A percentile compares a stretch with the other conserved stretches of the same genome.
Evolutionary conservation across 2,888 invertebrate genomes (phyloP).

Genomic region (Heliothis peltigera): DNA sequence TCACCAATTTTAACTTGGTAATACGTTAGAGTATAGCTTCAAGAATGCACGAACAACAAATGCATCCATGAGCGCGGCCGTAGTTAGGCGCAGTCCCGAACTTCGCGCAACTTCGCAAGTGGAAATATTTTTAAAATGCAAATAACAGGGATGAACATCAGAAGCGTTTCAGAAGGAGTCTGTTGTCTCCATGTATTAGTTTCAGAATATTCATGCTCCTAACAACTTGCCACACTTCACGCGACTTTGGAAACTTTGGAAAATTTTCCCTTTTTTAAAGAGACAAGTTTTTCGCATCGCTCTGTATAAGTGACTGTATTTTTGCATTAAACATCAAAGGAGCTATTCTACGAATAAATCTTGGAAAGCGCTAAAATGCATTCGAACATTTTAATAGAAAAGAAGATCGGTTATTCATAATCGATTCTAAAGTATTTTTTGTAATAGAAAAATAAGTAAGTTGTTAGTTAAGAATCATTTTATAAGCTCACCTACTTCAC

Average conservation of each 20-base stretch:
- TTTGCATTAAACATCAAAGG: conserved; percentile 43
- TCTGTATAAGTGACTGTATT: conserved; percentile 41
- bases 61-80: conserved; percentile 47
- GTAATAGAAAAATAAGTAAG: too few relatives aligned
- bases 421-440: background rate
- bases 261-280: conserved; percentile 33
- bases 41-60: conserved; percentile 51
- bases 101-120: conserved; percentile 60
- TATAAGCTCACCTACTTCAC: background rate
- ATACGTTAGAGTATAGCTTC: conserved; percentile 53
- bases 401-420: background rate
- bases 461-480: too few relatives aligned
- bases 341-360: conserved; percentile 22
- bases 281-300: conserved; percentile 39
- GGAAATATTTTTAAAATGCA: conserved; percentile 72
- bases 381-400: background rate
- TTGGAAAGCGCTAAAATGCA: conserved; percentile 11
- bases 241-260: conserved; percentile 49
- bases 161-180: conserved; percentile 64
- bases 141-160: conserved; percentile 66
- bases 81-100: conserved; percentile 53
- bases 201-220: conserved; percentile 70
- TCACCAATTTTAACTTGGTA: too few relatives aligned
- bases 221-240: conserved; percentile 59
- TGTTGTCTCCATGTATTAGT: conserved; percentile 65